Percentiles rank a stretch among this genome's conserved stretches.
phyloP scores from a whole-genome alignment of 2,797 vertebrate species.

The Merluccius polli region DNA sequence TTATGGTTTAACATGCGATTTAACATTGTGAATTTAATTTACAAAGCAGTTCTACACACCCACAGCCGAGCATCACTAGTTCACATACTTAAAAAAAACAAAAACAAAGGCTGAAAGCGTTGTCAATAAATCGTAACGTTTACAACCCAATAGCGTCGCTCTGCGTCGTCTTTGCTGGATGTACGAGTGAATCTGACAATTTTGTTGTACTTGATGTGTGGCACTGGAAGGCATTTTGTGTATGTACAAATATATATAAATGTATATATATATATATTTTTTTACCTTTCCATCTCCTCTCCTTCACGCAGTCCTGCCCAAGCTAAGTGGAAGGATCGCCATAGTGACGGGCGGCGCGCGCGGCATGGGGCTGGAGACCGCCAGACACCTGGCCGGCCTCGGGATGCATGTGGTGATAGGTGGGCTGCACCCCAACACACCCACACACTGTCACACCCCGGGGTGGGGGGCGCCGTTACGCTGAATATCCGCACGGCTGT shows the following conservation, averaged over 20 bases:
- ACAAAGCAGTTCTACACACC: too few species aligned
- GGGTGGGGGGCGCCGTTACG: too few species aligned
- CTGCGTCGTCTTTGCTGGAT: background rate
- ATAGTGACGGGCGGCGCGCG: constrained; percentile 88
- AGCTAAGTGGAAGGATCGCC: constrained; percentile 84
- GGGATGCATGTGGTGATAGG: constrained; percentile 91
- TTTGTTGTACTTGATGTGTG: constrained; percentile 25
- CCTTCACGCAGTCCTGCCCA: constrained; percentile 73
- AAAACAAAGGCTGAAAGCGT: too few species aligned
- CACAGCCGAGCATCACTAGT: too few species aligned
- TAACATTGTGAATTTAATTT: too few species aligned
- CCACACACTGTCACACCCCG: too few species aligned
- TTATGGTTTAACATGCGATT: too few species aligned
- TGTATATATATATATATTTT: background rate
- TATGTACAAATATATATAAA: background rate
- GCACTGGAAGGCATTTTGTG: constrained; percentile 9
- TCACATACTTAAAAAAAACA: too few species aligned
- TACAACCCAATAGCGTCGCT: too few species aligned
- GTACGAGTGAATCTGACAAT: background rate
- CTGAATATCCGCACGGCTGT: too few species aligned
- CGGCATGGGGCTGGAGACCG: constrained; percentile 87
- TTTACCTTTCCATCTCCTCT: too few species aligned
- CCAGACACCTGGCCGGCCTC: constrained; percentile 79
- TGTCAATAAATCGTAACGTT: too few species aligned
- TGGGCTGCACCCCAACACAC: constrained; percentile 55